Evolutionary conservation across 2,888 invertebrate genomes (phyloP).

Genomic region (Muschampia plurimacula): DNA sequence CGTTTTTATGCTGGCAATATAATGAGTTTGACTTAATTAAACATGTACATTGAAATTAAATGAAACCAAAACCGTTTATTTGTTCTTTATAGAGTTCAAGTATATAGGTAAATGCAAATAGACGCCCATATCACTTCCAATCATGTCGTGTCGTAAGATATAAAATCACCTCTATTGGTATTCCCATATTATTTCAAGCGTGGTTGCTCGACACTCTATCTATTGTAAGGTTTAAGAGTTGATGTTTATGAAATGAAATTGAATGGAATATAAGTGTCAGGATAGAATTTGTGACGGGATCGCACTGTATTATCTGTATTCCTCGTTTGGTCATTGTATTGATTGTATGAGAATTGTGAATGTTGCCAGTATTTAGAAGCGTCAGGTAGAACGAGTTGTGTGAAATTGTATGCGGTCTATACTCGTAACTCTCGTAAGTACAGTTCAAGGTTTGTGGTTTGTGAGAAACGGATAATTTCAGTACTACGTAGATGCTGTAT

Average conservation of each 20-base stretch:
- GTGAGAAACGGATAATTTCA: background rate
- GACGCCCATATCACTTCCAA: background rate
- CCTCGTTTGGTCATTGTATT: constrained; percentile 19
- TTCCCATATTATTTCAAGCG: constrained; percentile 36
- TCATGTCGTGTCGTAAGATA: background rate
- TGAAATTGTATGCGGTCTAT: background rate
- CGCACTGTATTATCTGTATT: constrained; percentile 20
- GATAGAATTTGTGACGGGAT: constrained; percentile 29
- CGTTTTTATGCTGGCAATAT: too few relatives aligned
- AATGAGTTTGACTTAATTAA: too few relatives aligned
- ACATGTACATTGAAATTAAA: too few relatives aligned
- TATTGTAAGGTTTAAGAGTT: constrained; percentile 36
- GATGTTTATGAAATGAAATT: constrained; percentile 41
- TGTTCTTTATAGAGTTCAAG: too few relatives aligned
- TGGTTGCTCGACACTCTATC: constrained; percentile 35
- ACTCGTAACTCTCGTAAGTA: background rate
- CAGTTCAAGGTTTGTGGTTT: background rate
- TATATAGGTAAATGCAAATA: too few relatives aligned
- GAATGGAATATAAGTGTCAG: constrained; percentile 40
- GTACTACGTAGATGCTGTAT: too few relatives aligned
- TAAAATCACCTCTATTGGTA: constrained; percentile 23
- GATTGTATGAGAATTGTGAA: constrained; percentile 25
- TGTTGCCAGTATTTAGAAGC: constrained; percentile 1
- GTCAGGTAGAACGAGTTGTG: background rate
- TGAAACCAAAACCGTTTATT: too few relatives aligned